These are phyloP conservation scores for Sesia apiformis DNA, from an alignment of 2,888 invertebrate genomes.

Conservation along the genomic window DNA sequence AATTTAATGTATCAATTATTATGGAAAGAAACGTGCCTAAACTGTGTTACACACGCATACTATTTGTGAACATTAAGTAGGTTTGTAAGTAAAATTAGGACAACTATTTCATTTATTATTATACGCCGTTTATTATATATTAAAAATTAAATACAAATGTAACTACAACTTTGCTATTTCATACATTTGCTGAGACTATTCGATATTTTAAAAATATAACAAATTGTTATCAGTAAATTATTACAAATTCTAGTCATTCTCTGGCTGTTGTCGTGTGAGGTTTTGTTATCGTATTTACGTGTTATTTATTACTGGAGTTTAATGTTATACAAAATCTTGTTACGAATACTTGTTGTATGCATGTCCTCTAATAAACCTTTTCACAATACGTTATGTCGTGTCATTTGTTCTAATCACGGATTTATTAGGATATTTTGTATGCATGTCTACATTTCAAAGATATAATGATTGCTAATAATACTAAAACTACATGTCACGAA, in stretches of 20 bases:
- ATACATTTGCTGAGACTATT: neutral
- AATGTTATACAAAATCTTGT: slow-evolving; percentile 57
- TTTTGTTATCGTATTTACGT: slow-evolving; percentile 42
- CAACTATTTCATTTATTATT: neutral
- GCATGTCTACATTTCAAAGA: too few species aligned
- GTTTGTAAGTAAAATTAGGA: neutral
- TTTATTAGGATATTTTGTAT: too few species aligned
- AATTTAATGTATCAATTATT: neutral
- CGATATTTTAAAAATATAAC: slow-evolving; percentile 4
- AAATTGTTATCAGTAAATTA: slow-evolving; percentile 17
- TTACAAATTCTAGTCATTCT: slow-evolving; percentile 35
- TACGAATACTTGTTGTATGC: slow-evolving; percentile 58
- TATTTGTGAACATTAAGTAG: neutral
- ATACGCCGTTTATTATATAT: neutral
- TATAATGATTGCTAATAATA: too few species aligned
- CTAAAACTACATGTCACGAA: too few species aligned
- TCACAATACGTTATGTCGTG: slow-evolving; percentile 14
- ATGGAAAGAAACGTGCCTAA: slow-evolving; percentile 47
- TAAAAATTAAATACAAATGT: neutral
- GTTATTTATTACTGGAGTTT: slow-evolving; percentile 48
- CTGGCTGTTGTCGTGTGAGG: slow-evolving; percentile 51
- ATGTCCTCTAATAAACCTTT: slow-evolving; percentile 62
- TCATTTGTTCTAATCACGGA: too few species aligned
- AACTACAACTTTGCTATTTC: neutral
- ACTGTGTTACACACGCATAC: slow-evolving; percentile 16